These are phyloP conservation scores for Prunella himalayana DNA, from an alignment of 2,113 vertebrate genomes.

Conservation along the genomic window DNA sequence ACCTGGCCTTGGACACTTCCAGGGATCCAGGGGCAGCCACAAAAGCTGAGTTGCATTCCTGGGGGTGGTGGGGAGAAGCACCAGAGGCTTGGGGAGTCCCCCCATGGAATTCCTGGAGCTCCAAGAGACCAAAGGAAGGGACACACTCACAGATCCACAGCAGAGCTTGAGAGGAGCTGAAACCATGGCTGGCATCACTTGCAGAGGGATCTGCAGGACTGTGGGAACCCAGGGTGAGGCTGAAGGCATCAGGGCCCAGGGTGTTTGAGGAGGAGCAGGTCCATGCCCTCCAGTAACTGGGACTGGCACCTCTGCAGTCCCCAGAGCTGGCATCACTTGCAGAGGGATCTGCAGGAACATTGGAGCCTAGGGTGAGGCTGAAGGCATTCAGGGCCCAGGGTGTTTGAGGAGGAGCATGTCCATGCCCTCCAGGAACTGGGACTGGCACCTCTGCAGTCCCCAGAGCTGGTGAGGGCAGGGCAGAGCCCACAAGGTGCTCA, in stretches of 20 bases:
- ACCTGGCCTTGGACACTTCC: background rate
- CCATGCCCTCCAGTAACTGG: background rate
- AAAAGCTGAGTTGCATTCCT: background rate
- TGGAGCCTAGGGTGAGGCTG: background rate
- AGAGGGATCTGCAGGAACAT: background rate
- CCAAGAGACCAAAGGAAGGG: background rate
- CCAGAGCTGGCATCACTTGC: background rate
- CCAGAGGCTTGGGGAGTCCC: background rate
- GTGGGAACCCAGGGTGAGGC: background rate
- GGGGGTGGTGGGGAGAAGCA: background rate
- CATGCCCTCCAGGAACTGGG: background rate
- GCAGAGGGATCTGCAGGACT: background rate
- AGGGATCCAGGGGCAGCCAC: background rate
- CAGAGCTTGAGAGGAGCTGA: background rate
- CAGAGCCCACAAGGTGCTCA: rapidly evolving
- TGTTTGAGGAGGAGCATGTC: background rate
- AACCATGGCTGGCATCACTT: background rate
- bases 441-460: background rate
- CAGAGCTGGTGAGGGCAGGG: background rate
- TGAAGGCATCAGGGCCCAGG: background rate
- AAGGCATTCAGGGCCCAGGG: too few relatives aligned
- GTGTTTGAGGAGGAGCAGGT: background rate
- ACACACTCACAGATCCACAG: background rate
- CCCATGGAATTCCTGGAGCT: background rate
- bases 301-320: background rate